Conservation (phyloP, 2,113 vertebrate genomes). For the Jaculus jaculus region DNA sequence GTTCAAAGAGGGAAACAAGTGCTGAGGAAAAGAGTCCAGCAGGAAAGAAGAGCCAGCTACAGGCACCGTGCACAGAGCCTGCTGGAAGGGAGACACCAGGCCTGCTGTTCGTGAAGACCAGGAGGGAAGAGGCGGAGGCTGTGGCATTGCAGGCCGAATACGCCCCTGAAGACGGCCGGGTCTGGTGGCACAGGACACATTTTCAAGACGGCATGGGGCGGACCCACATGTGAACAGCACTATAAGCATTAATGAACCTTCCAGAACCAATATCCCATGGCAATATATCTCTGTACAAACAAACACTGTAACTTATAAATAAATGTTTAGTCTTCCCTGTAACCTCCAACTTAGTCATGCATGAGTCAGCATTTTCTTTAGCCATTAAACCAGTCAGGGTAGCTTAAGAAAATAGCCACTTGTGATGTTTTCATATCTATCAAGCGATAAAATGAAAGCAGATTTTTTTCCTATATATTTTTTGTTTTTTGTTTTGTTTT, state of each 20-base stretch:
- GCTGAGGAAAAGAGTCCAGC: not conserved
- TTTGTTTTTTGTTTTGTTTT: too few relatives aligned
- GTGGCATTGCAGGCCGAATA: not conserved
- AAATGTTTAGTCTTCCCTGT: slow-evolving; percentile 84
- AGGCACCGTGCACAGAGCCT: not conserved
- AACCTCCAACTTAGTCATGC: slow-evolving; percentile 55
- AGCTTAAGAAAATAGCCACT: slow-evolving; percentile 10
- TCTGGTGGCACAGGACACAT: not conserved
- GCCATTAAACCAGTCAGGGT: not conserved
- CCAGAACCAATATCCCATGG: slow-evolving; percentile 79
- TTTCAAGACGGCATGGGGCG: slow-evolving; percentile 44
- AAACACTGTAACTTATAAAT: slow-evolving; percentile 86
- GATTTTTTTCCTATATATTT: not conserved
- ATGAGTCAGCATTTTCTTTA: slow-evolving; percentile 59
- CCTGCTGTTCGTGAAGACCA: fast-evolving
- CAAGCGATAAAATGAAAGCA: not conserved
- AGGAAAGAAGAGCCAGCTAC: not conserved
- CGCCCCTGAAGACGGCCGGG: not conserved
- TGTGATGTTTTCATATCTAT: not conserved
- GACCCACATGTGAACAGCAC: slow-evolving; percentile 74
- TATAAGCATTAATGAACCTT: slow-evolving; percentile 75
- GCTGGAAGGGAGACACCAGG: not conserved
- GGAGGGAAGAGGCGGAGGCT: not conserved
- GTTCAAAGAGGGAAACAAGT: slow-evolving; percentile 51
- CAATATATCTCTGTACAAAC: slow-evolving; percentile 83